Percentiles rank a stretch among this genome's conserved stretches.
Conservation (phyloP, 1,140 invertebrate species). For the Triops longicaudatus region DNA sequence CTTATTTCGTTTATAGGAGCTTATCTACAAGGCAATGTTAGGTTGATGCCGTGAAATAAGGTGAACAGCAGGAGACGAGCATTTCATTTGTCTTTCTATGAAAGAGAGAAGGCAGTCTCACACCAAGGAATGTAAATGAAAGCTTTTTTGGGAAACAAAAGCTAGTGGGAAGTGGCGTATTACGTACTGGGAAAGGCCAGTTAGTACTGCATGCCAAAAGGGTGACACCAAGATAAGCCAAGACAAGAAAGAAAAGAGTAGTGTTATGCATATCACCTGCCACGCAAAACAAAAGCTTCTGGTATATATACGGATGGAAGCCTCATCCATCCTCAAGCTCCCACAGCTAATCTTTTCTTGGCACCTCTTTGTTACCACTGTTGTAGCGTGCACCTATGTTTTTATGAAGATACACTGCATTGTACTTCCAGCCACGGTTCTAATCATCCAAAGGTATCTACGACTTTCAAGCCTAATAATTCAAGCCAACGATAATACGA, state of each 20-base stretch:
- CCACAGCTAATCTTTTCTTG: constrained; percentile 1
- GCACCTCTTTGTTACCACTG: background rate
- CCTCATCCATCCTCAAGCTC: background rate
- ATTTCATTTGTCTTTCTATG: background rate
- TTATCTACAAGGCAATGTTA: background rate
- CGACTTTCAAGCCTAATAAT: constrained; percentile 4
- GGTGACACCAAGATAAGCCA: background rate
- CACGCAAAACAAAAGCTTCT: background rate
- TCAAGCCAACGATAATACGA: constrained; percentile 15
- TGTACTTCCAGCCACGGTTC: background rate
- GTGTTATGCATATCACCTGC: constrained; percentile 7
- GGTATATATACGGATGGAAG: background rate
- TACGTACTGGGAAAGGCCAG: background rate
- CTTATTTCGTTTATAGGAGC: background rate
- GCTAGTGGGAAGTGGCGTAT: background rate
- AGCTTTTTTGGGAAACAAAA: background rate
- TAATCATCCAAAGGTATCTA: background rate
- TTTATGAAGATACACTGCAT: constrained; percentile 6
- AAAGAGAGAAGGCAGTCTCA: background rate
- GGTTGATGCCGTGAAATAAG: constrained; percentile 12
- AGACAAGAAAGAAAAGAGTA: background rate
- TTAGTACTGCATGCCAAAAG: background rate
- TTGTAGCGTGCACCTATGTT: background rate
- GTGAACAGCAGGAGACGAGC: constrained; percentile 13
- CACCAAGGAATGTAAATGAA: background rate